Percentiles rank a stretch among this genome's conserved stretches.
phyloP scores from a whole-genome alignment of 2,113 vertebrate genomes.

The Pachypanchax playfairii region DNA sequence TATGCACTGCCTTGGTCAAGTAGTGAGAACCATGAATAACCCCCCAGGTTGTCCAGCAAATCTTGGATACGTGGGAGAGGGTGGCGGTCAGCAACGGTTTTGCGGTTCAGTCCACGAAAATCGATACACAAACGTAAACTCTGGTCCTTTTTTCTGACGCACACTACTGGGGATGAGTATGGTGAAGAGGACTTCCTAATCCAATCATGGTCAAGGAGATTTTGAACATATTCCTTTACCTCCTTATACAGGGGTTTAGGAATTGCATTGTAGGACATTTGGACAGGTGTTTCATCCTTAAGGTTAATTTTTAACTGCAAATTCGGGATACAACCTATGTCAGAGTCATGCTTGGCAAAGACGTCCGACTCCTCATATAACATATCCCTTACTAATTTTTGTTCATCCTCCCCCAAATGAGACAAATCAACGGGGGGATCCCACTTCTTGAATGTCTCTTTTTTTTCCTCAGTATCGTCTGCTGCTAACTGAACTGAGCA shows the following conservation, averaged over 20 bases:
- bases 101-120: not conserved
- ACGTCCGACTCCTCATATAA: constrained; percentile 5
- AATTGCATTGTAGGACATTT: not conserved
- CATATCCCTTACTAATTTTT: not conserved
- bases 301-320: not conserved
- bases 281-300: not conserved
- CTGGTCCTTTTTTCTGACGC: not conserved
- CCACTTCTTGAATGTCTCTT: not conserved
- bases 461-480: not conserved
- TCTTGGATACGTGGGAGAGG: not conserved
- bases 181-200: not conserved
- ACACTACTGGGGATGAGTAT: not conserved
- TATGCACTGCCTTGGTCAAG: constrained; percentile 4
- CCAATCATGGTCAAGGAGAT: not conserved
- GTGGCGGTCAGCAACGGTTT: not conserved
- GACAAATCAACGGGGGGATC: constrained; percentile 11
- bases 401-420: constrained; percentile 1
- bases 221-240: constrained; percentile 1
- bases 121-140: not conserved
- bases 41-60: not conserved
- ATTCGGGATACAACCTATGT: not conserved
- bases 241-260: not conserved
- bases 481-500: not conserved
- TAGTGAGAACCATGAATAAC: not conserved
- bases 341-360: not conserved